Evolutionary conservation across 30 jellyfish, hydroid and myxozoan species (phyloP).

Genomic region (Aurelia aurita complex sp. Pacific): DNA sequence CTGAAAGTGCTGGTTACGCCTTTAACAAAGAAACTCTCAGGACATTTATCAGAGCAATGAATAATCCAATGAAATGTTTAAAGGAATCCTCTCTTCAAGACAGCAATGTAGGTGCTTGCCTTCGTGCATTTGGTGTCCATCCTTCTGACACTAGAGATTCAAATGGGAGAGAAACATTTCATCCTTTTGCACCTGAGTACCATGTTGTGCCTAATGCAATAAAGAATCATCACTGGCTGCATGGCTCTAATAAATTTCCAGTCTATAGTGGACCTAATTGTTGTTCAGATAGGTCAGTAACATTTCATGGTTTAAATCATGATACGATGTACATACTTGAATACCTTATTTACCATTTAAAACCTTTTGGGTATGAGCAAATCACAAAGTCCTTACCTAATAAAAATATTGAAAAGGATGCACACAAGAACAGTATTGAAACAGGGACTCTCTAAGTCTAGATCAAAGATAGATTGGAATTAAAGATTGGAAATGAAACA

Average conservation of each 20-base stretch:
- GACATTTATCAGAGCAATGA: constrained; percentile 66
- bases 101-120: constrained; percentile 93
- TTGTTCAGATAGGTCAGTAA: constrained; percentile 88
- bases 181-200: constrained; percentile 90
- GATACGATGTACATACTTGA: constrained; percentile 83
- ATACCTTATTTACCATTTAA: constrained; percentile 82
- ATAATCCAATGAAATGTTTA: constrained; percentile 82
- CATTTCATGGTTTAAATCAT: constrained; percentile 81
- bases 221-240: constrained; percentile 80
- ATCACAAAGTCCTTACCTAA: not conserved
- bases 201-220: constrained; percentile 85
- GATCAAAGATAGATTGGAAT: too few species aligned
- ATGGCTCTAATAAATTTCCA: constrained; percentile 80
- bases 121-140: constrained; percentile 69
- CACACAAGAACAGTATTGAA: too few species aligned
- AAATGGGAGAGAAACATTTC: constrained; percentile 89
- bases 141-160: constrained; percentile 94
- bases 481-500: too few species aligned
- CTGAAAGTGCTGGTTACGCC: constrained; percentile 98
- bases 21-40: constrained; percentile 82
- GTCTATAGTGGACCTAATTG: constrained; percentile 88
- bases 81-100: constrained; percentile 75
- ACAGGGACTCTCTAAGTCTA: too few species aligned
- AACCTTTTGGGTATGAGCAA: constrained; percentile 83
- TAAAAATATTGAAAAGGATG: not conserved